phyloP scores from a whole-genome alignment of 2,888 invertebrate genomes.

The Volucella bombylans region DNA sequence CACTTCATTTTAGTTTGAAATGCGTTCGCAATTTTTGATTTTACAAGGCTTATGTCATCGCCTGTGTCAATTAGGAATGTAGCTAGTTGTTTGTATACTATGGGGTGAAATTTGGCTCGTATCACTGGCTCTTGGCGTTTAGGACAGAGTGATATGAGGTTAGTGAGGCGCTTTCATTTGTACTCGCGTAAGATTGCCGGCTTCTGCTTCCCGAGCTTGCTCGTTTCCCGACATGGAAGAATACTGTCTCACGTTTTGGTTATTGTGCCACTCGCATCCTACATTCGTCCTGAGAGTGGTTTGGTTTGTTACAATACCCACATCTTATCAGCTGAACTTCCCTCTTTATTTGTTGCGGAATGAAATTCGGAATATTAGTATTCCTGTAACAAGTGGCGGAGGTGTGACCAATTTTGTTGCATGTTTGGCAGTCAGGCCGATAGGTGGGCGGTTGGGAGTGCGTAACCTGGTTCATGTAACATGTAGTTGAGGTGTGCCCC shows the following conservation, averaged over 20 bases:
- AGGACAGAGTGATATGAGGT: slow-evolving; percentile 10
- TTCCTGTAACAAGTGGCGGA: too few relatives aligned
- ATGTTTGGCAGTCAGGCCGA: neutral
- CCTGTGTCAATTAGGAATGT: slow-evolving; percentile 22
- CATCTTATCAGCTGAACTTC: slow-evolving; percentile 4
- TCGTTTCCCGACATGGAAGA: slow-evolving; percentile 12
- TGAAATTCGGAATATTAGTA: too few relatives aligned
- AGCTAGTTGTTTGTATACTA: neutral
- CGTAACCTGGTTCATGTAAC: neutral
- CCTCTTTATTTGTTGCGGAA: neutral
- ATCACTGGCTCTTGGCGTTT: slow-evolving; percentile 9
- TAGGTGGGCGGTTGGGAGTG: neutral
- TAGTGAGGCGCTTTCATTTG: neutral
- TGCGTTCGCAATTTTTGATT: too few relatives aligned
- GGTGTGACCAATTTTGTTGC: neutral
- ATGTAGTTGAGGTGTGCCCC: neutral
- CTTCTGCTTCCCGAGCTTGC: neutral
- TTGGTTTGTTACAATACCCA: neutral
- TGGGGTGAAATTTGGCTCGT: neutral
- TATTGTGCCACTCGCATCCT: neutral
- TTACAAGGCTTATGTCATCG: too few relatives aligned
- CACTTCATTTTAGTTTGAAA: too few relatives aligned
- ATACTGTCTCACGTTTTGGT: neutral
- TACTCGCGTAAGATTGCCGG: slow-evolving; percentile 17
- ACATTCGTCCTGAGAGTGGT: neutral